These are phyloP conservation scores for Dicentrarchus labrax DNA, from an alignment of 2,113 vertebrate genomes.

Conservation along the genomic window DNA sequence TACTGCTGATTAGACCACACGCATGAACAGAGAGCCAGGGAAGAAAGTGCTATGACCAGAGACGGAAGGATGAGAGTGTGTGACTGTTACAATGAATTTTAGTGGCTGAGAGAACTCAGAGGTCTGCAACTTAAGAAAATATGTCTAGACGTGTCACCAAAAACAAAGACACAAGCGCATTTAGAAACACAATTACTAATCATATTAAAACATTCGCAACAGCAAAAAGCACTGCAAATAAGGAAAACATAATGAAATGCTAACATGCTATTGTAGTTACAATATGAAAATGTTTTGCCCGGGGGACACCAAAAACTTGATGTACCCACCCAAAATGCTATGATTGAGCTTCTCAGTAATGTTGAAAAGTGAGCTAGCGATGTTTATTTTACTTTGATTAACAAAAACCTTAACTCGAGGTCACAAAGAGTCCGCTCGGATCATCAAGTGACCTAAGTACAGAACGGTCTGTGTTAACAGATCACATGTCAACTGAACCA, in stretches of 20 bases:
- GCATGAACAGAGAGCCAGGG: not conserved
- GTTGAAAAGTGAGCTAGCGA: not conserved
- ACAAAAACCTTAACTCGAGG: not conserved
- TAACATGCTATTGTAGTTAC: not conserved
- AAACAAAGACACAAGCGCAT: not conserved
- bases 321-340: not conserved
- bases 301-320: not conserved
- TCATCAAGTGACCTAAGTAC: not conserved
- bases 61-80: not conserved
- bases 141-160: not conserved
- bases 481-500: too few relatives aligned
- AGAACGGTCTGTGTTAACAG: not conserved
- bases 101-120: not conserved
- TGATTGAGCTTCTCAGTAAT: not conserved
- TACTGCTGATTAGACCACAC: slow-evolving; percentile 33
- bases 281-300: not conserved
- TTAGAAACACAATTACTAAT: not conserved
- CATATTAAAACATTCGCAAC: not conserved
- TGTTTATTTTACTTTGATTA: not conserved
- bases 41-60: slow-evolving; percentile 3
- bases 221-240: not conserved
- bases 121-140: not conserved
- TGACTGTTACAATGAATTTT: not conserved
- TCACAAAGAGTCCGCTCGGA: not conserved
- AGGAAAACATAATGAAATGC: not conserved